Base-by-base conservation (phyloP, 1,140 invertebrate species). In the Hypothenemus hampei region DNA sequence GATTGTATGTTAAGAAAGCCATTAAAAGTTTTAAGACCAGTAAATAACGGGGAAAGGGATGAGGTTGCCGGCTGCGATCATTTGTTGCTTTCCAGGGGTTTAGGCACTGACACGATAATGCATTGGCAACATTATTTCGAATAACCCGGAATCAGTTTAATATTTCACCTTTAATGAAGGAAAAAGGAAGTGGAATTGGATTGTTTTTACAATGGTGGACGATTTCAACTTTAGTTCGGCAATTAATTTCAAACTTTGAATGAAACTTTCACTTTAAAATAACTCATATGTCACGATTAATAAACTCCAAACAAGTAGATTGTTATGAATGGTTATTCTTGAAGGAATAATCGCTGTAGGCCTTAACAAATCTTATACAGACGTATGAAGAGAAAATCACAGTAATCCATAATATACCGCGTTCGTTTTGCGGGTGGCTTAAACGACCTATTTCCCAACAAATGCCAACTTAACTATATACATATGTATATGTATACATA, bases 21-120 rank as follows among this genome's bases (percentile, higher is more conserved):
- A 37, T 37, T 37, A 37, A 37, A 37, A 37, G 35, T 37, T 16
- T 37, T 37, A 37, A 37, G 35, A 7, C 35, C 16, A 37, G 35
- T 37, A 37, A 37, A 37, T 37, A 37, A 37, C 11, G 11, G 11
- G 35, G 11, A 13, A 37, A 16, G 35, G 35, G 35, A 37, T 37
- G 35, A 37, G 35, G 35, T 37, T 16, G 35, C 15, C 11, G 35
- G 35, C 11, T 13, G 16, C 15, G 15, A 37, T 37, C 35, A 37
- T 37, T 37, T 37, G 35, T 37, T 37, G 35, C 35, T 37, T 37
- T 37, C 11, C 35, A 37, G 11, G 6, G 35, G 35, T 16, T 37
- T 37, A 31, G 26, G 26, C 26, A 31, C 1, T 3, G 26, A 31
- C 26, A 31, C 13, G 13, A 31, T 31, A 31, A 31, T 13, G 3